Evolutionary conservation across 2,113 vertebrate species (phyloP).

Genomic region (Lagopus leucura): DNA sequence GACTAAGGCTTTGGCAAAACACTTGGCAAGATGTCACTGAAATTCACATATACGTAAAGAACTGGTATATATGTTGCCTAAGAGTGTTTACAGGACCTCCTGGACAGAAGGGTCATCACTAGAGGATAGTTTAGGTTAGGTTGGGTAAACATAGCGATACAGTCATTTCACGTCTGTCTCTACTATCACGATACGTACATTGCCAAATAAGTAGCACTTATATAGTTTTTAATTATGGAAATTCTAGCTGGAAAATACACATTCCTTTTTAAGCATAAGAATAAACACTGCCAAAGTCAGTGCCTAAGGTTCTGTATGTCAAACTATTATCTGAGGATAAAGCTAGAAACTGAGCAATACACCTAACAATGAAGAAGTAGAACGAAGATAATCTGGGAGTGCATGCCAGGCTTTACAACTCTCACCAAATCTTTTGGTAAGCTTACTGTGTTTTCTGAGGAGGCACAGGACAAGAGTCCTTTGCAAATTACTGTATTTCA

Average conservation of each 20-base stretch:
- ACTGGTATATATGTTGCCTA: background rate
- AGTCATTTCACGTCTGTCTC: background rate
- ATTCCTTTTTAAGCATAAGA: background rate
- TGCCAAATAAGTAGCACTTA: background rate
- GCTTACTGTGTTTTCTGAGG: background rate
- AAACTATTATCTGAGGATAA: background rate
- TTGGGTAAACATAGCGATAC: constrained; percentile 8
- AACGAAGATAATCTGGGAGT: background rate
- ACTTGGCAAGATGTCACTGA: constrained; percentile 32
- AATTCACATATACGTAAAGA: constrained; percentile 11
- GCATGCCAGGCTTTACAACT: rapidly evolving
- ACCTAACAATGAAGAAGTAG: background rate
- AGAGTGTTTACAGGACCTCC: constrained; percentile 40
- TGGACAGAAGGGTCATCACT: constrained; percentile 2
- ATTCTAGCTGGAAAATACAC: background rate
- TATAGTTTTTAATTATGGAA: background rate
- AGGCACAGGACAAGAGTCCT: background rate
- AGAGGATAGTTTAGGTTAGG: background rate
- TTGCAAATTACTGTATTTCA: background rate
- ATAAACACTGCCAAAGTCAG: background rate
- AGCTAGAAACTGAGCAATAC: background rate
- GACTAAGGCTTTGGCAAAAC: constrained; percentile 22
- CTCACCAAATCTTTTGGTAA: background rate
- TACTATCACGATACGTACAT: background rate
- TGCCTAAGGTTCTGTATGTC: background rate